Percentiles rank a stretch among this genome's conserved stretches.
phyloP scores from a whole-genome alignment of 92 coral and sea anemone genomes.

The Scolanthus callimorphus region DNA sequence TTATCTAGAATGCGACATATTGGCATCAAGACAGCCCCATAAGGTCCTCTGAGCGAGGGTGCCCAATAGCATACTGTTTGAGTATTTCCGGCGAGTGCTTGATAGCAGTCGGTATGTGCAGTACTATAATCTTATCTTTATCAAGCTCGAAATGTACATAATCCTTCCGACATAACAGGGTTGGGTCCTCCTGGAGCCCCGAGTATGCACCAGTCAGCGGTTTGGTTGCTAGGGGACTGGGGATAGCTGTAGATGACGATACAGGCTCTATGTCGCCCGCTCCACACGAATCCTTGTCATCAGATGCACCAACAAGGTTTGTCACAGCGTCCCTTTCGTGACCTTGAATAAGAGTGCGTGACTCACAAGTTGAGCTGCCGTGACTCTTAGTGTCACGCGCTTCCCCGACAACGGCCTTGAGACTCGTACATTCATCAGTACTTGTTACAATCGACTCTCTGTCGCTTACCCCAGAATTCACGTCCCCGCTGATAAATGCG shows the following conservation, averaged over 20 bases:
- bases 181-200: conserved; percentile 77
- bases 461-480: conserved; percentile 6
- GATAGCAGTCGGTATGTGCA: conserved; percentile 60
- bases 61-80: conserved; percentile 78
- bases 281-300: too few species aligned
- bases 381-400: conserved; percentile 13
- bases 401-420: conserved; percentile 28
- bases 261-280: conserved; percentile 6
- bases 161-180: conserved; percentile 59
- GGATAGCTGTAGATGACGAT: conserved; percentile 17
- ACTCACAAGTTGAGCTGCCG: conserved; percentile 35
- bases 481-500: background rate
- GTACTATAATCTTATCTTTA: conserved; percentile 85
- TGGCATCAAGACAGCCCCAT: too few species aligned
- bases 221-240: conserved; percentile 22
- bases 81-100: conserved; percentile 74
- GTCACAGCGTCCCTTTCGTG: conserved; percentile 14
- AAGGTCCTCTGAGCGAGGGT: conserved; percentile 74
- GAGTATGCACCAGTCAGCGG: conserved; percentile 37
- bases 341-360: conserved; percentile 33
- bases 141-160: conserved; percentile 86
- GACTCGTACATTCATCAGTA: conserved; percentile 29
- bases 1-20: too few species aligned
- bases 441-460: conserved; percentile 27
- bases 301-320: conserved; percentile 16